These are phyloP conservation scores for Oxyura jamaicensis DNA, from an alignment of 2,113 vertebrate species.

Conservation along the genomic window DNA sequence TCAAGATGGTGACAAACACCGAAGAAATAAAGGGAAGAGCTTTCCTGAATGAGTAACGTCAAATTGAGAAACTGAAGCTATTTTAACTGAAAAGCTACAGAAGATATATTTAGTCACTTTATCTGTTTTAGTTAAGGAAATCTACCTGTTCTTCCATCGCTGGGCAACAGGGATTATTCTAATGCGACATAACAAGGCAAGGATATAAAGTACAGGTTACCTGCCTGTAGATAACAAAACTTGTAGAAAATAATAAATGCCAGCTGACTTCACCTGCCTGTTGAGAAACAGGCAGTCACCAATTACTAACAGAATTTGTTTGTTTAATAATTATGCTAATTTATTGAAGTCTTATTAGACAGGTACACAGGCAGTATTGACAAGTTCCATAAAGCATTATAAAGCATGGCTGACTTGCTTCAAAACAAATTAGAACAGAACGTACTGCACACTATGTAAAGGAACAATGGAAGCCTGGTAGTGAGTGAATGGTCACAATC, in stretches of 20 bases:
- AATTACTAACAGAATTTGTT: conserved; percentile 10
- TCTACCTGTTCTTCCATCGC: background rate
- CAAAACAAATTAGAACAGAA: conserved; percentile 21
- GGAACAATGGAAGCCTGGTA: background rate
- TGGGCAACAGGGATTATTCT: background rate
- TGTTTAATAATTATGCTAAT: conserved; percentile 44
- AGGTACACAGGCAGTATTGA: background rate
- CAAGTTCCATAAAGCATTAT: conserved; percentile 14
- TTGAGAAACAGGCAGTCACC: background rate
- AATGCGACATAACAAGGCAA: background rate
- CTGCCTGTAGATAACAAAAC: background rate
- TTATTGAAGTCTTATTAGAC: conserved; percentile 5
- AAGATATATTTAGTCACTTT: background rate
- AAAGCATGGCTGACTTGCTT: conserved; percentile 27
- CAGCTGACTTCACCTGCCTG: conserved; percentile 1
- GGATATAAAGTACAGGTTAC: background rate
- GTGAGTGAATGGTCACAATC: background rate
- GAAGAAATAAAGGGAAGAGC: background rate
- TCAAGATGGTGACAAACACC: conserved; percentile 12
- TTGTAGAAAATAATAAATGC: background rate
- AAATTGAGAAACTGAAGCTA: conserved; percentile 9
- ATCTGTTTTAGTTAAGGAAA: background rate
- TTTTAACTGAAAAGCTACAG: conserved; percentile 5
- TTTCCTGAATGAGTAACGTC: conserved; percentile 1
- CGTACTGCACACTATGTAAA: background rate